Percentiles rank a stretch among this genome's conserved stretches.
Evolutionary conservation across 2,113 vertebrate species (phyloP).

Genomic region (Varanus salvator): DNA sequence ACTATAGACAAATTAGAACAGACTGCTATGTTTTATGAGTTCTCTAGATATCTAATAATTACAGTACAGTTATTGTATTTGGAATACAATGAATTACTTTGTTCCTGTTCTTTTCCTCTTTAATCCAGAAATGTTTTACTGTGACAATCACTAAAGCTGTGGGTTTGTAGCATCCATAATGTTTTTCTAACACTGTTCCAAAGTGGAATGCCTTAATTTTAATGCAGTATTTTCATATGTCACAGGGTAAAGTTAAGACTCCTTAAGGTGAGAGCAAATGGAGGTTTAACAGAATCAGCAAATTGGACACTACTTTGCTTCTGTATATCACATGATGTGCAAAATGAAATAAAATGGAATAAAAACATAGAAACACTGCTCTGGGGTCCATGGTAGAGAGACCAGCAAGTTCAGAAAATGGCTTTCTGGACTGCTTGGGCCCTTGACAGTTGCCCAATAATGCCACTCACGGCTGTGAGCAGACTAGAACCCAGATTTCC

Average conservation of each 20-base stretch:
- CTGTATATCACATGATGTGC: not conserved
- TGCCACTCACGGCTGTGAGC: no score
- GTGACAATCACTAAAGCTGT: not conserved
- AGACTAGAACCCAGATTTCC: no score
- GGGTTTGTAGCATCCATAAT: not conserved
- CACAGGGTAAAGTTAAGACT: no score
- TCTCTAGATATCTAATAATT: not conserved
- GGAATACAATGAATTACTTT: not conserved
- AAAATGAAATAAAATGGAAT: not conserved
- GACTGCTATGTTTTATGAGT: not conserved
- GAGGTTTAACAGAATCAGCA: not conserved
- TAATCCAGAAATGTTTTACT: not conserved
- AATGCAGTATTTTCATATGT: not conserved
- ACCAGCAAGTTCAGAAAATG: no score
- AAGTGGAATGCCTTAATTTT: not conserved
- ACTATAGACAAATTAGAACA: not conserved
- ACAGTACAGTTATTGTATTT: not conserved
- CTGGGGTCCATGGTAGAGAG: no score
- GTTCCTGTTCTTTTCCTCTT: not conserved
- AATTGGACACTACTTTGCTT: not conserved
- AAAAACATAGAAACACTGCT: no score
- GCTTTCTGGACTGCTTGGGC: no score
- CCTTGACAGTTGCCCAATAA: no score
- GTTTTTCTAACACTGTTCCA: not conserved
- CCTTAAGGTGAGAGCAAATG: not conserved